A percentile compares a stretch with the other conserved stretches of the same genome.
Evolutionary conservation across 2,888 invertebrate genomes (phyloP).

Genomic region (Eupithecia dodoneata): DNA sequence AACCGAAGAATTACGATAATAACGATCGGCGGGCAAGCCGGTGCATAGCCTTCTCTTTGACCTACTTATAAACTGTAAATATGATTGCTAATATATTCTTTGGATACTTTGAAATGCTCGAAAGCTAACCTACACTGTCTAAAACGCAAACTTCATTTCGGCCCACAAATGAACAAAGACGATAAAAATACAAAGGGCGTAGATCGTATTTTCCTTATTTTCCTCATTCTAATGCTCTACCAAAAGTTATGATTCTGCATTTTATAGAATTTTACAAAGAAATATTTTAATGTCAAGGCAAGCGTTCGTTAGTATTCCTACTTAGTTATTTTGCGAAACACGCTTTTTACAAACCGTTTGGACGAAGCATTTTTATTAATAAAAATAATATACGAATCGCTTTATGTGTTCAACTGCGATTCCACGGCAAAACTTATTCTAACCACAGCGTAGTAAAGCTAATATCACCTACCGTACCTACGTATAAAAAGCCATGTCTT

Average conservation of each 20-base stretch:
- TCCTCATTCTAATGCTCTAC: conserved; percentile 12
- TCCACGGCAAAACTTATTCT: not conserved
- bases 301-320: conserved; percentile 8
- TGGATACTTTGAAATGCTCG: not conserved
- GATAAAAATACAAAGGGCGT: conserved; percentile 5
- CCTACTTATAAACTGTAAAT: not conserved
- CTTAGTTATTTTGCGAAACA: conserved; percentile 10
- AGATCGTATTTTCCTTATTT: conserved; percentile 12
- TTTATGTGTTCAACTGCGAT: not conserved
- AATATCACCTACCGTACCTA: not conserved
- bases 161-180: conserved; percentile 11
- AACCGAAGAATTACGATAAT: too few species aligned
- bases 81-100: not conserved
- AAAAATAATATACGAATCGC: not conserved
- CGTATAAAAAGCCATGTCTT: not conserved
- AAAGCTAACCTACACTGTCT: not conserved
- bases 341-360: conserved; percentile 8
- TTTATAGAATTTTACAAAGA: conserved; percentile 13
- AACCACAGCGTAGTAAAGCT: not conserved
- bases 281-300: conserved; percentile 6
- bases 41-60: too few species aligned
- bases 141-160: not conserved
- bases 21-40: not conserved
- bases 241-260: conserved; percentile 16
- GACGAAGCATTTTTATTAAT: not conserved